Conservation (phyloP, 2,113 vertebrate genomes). For the Notarius quadriscutis region DNA sequence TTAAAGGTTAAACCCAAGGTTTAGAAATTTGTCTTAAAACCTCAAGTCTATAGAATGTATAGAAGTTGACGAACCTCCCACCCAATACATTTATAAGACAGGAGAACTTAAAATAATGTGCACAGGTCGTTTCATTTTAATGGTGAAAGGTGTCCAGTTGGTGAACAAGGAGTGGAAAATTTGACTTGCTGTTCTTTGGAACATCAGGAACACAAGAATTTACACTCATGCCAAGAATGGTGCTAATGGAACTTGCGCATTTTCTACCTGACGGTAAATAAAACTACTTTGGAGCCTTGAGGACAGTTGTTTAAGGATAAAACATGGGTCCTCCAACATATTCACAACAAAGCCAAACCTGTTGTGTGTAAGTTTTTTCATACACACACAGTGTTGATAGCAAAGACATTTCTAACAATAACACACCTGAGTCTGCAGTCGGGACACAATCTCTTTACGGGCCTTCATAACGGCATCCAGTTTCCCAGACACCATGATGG, state of each 20-base stretch:
- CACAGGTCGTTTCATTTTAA: background rate
- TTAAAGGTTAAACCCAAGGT: background rate
- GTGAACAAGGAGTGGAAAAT: background rate
- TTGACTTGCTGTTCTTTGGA: background rate
- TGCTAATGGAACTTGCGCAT: background rate
- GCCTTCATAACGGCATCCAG: conserved; percentile 98
- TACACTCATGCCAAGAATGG: background rate
- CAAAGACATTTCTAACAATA: background rate
- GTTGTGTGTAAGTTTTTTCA: no score
- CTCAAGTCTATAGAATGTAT: background rate
- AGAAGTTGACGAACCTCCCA: background rate
- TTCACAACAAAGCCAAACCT: background rate
- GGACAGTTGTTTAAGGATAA: background rate
- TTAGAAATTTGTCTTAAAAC: background rate
- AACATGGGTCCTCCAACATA: background rate
- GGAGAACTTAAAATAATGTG: background rate
- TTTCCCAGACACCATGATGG: conserved; percentile 99
- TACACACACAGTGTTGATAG: background rate
- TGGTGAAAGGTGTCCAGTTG: background rate
- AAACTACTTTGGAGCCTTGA: background rate
- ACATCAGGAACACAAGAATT: background rate
- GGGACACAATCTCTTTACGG: conserved; percentile 96
- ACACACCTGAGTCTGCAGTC: conserved; percentile 94
- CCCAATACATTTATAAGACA: background rate
- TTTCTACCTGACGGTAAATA: background rate